Evolutionary conservation across 2,888 invertebrate genomes (phyloP), one percentile per base, ranked within the genome.

Genomic region (Muschampia plurimacula): DNA sequence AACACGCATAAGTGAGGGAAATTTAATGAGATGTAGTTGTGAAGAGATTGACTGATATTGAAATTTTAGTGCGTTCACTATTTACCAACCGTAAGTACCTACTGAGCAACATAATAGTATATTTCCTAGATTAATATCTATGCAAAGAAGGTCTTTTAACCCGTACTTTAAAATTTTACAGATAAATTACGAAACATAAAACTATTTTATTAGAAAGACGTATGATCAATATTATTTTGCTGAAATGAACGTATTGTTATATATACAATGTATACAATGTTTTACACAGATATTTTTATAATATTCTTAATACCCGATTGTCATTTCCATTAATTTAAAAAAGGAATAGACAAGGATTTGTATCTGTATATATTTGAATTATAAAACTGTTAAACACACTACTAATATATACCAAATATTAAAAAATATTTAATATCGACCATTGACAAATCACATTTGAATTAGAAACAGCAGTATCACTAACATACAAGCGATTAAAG

Each of bases 401-500:
- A 49, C n/a, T 49, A 5, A 49, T 28, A 57, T 12, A 28, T 9
- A 69, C 63, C 36, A 69, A 75, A 73, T 74, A 68, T 74, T 10
- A 55, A 9, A 55, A 55, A 22, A 22, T 55, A 22, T 55, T 6
- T 8, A 55, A 55, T 22, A 22, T 55, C 12, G 15, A 7, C 55
- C n/a, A 55, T 15, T 22, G 55, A n/a, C 28, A 57, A 28, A 15
- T 57, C 22, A 57, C 57, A 28, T 57, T 28, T 10, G n/a, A 28
- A 22, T 49, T 28, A 28, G 77, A 76, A 77, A 77, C 74, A 79
- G 73, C 77, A n/a, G 6, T 79, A 79, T 76, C 76, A 74, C 72
- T 68, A 68, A 81, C 2, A 57, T 83, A 85, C 82, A 88, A 89
- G 88, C 88, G 81, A 81, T 86, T 78, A 82, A 86, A 89, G 86